Evolutionary conservation across 2,888 invertebrate genomes (phyloP).

Genomic region (Drosophila meridionalis): DNA sequence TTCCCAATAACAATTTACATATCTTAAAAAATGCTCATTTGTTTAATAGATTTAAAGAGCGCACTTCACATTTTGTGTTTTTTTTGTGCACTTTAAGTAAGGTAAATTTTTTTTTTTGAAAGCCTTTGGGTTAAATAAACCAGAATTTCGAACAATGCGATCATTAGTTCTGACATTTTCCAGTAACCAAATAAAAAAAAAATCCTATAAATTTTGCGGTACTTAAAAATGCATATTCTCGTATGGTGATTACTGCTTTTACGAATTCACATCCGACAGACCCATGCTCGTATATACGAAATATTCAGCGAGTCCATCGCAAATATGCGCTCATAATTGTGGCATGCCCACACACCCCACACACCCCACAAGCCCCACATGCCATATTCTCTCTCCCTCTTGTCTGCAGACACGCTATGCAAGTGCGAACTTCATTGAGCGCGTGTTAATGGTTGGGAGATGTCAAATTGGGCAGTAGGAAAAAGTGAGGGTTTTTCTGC

Average conservation of each 20-base stretch:
- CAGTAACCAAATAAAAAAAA: not conserved
- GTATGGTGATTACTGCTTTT: slow-evolving; percentile 40
- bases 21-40: not conserved
- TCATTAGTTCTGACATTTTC: not conserved
- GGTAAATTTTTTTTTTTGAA: not conserved
- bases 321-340: slow-evolving; percentile 64
- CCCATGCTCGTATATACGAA: slow-evolving; percentile 17
- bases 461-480: slow-evolving; percentile 19
- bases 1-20: not conserved
- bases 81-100: slow-evolving; percentile 6
- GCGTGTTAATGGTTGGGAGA: slow-evolving; percentile 23
- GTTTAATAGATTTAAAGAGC: slow-evolving; percentile 2
- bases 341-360: slow-evolving; percentile 19
- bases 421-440: slow-evolving; percentile 32
- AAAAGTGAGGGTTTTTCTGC: slow-evolving; percentile 7
- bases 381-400: not conserved
- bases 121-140: not conserved
- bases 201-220: not conserved
- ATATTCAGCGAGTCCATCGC: slow-evolving; percentile 50
- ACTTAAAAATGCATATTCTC: slow-evolving; percentile 15
- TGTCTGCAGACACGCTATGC: slow-evolving; percentile 4
- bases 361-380: not conserved
- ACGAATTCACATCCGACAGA: slow-evolving; percentile 22
- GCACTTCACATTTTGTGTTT: slow-evolving; percentile 4
- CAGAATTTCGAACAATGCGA: not conserved